Percentiles rank a stretch among this genome's conserved stretches.
phyloP scores from a whole-genome alignment of 2,113 vertebrate species.

The Leptobrachium ailaonicum region DNA sequence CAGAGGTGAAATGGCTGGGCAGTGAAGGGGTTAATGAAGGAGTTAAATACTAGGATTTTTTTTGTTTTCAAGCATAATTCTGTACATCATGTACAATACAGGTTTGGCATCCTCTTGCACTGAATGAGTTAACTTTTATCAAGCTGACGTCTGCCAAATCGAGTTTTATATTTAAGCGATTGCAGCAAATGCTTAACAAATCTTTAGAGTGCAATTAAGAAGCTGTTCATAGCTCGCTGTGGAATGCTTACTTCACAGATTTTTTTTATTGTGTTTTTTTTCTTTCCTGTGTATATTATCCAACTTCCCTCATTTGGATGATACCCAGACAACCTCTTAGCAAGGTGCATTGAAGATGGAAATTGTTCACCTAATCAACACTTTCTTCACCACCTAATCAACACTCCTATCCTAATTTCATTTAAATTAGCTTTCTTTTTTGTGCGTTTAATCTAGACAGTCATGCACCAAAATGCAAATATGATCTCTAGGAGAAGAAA shows the following conservation, averaged over 20 bases:
- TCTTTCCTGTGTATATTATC: slow-evolving; percentile 28
- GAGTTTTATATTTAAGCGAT: slow-evolving; percentile 41
- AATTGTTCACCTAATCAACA: slow-evolving; percentile 39
- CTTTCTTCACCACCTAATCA: slow-evolving; percentile 34
- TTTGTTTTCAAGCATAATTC: no score
- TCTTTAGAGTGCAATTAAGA: slow-evolving; percentile 48
- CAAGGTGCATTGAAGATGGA: slow-evolving; percentile 34
- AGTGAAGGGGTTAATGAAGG: no score
- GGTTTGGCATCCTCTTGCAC: no score
- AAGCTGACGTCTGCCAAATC: slow-evolving; percentile 38
- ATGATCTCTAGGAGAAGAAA: background rate
- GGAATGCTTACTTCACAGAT: slow-evolving; percentile 45
- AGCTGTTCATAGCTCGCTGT: slow-evolving; percentile 28
- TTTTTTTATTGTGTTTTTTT: slow-evolving; percentile 33
- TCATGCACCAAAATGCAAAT: background rate
- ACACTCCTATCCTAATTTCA: slow-evolving; percentile 24
- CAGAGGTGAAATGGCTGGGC: no score
- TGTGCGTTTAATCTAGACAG: background rate
- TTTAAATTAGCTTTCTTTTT: slow-evolving; percentile 4
- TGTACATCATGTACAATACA: no score
- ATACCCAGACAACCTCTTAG: slow-evolving; percentile 41
- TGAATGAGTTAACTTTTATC: slow-evolving; percentile 27
- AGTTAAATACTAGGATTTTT: no score
- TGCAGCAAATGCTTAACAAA: slow-evolving; percentile 46
- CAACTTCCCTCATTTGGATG: slow-evolving; percentile 37